Percentiles rank a stretch among this genome's conserved stretches.
Conservation (phyloP, 2,113 vertebrate species). For the Mobula hypostoma region DNA sequence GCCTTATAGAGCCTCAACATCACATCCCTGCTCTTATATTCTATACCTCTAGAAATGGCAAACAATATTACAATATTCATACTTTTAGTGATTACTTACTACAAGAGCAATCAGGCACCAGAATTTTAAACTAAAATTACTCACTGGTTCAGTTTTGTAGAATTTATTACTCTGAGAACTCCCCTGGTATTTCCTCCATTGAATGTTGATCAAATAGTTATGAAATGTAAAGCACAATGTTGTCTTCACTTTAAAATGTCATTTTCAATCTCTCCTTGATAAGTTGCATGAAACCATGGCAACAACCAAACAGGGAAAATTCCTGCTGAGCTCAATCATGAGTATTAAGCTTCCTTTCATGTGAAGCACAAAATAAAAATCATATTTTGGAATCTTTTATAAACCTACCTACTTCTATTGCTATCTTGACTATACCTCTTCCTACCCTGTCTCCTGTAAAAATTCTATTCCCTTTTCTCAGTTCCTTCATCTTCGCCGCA, state of each 20-base stretch:
- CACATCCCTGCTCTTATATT: no score
- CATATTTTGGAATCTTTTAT: background rate
- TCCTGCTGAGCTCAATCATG: slow-evolving; percentile 21
- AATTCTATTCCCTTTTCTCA: no score
- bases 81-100: background rate
- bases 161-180: background rate
- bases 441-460: no score
- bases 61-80: background rate
- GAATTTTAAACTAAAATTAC: background rate
- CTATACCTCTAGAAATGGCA: background rate
- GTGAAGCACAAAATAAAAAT: background rate
- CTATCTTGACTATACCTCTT: no score
- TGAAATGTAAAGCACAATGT: background rate
- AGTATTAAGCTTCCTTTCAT: slow-evolving; percentile 3
- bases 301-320: slow-evolving; percentile 34
- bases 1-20: no score
- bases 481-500: no score
- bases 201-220: background rate
- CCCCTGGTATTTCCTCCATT: background rate
- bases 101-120: background rate
- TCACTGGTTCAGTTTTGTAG: background rate
- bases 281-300: slow-evolving; percentile 40
- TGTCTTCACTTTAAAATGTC: slow-evolving; percentile 11
- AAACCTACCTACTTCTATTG: no score
- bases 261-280: slow-evolving; percentile 15